Evolutionary conservation across 1,140 invertebrate genomes (phyloP), one percentile per base, ranked within the genome.

Genomic region (Panagrolaimus sp.): DNA sequence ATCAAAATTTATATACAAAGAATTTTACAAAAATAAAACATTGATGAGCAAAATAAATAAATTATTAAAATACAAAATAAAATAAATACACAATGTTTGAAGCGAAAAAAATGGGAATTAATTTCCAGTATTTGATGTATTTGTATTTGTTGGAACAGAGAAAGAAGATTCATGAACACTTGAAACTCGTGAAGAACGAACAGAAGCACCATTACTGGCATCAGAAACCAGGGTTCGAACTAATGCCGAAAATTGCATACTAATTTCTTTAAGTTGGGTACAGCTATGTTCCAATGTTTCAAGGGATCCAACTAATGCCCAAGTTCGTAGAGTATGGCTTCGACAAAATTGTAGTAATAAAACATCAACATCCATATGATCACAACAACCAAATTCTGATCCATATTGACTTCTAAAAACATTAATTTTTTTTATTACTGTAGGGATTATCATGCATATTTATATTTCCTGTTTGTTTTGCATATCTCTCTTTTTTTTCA

Each of bases 311-410:
- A 81, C 73, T 17, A 82, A 48, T 15, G 81, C 81, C 80, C 81
- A 82, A 26, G 79, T 76, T 52, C 79, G 65, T 17, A 83, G 44
- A 7, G 77, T 70, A 58, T 79, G 78, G 66, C 75, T 73, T 46
- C 78, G 71, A 52, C 80, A 82, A 68, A 82, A 82, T 28, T 77
- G 73, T 12, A 82, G 15, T 15, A 82, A 69, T 10, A 82, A 80
- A n/a, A 79, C 78, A 64, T 82, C 80, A 26, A 82, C 65, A 68
- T 82, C 78, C 48, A 73, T 74, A 12, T 80, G 72, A 24, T 82
- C 80, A 68, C 80, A 82, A 70, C 80, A 82, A 14, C 80, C 82
- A 63, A 77, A 83, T 63, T 82, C 78, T 14, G 68, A 68, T 15
- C 71, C 71, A 48, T 78, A 77, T 65, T 81, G 73, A 55, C 63